Evolutionary conservation across 2,888 invertebrate species (phyloP).

Genomic region (Athalia circularis): DNA sequence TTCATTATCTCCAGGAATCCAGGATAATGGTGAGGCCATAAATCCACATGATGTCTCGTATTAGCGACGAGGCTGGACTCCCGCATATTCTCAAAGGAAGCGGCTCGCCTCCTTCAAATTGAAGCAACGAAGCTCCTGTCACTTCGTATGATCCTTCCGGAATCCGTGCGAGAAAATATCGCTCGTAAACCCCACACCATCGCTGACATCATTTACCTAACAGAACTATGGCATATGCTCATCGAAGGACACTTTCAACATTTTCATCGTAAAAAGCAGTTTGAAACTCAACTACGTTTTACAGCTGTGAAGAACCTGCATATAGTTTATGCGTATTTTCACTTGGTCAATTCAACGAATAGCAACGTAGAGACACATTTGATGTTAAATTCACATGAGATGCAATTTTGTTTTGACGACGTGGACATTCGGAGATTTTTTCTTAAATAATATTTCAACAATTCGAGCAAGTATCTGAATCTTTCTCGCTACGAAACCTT

Average conservation of each 20-base stretch:
- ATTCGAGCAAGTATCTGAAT: not conserved
- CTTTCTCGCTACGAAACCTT: not conserved
- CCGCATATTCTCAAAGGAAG: not conserved
- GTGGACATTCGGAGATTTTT: not conserved
- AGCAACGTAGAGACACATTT: no score
- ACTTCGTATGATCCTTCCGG: no score
- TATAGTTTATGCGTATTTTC: no score
- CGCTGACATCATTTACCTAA: no score
- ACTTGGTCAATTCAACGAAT: no score
- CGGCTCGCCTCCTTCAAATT: not conserved
- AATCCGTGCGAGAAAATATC: not conserved
- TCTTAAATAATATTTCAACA: conserved; percentile 16
- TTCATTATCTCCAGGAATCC: conserved; percentile 43
- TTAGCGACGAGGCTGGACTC: conserved; percentile 4
- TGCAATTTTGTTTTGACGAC: conserved; percentile 22
- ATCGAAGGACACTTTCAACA: no score
- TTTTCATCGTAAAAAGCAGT: no score
- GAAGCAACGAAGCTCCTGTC: not conserved
- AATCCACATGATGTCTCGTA: conserved; percentile 37
- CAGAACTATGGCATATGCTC: no score
- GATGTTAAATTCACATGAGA: no score
- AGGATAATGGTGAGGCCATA: conserved; percentile 32
- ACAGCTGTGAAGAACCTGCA: no score
- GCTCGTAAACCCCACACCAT: not conserved
- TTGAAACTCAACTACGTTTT: no score